These are phyloP conservation scores for Lophotis ruficrista DNA, from an alignment of 2,113 vertebrate genomes.

Conservation along the genomic window DNA sequence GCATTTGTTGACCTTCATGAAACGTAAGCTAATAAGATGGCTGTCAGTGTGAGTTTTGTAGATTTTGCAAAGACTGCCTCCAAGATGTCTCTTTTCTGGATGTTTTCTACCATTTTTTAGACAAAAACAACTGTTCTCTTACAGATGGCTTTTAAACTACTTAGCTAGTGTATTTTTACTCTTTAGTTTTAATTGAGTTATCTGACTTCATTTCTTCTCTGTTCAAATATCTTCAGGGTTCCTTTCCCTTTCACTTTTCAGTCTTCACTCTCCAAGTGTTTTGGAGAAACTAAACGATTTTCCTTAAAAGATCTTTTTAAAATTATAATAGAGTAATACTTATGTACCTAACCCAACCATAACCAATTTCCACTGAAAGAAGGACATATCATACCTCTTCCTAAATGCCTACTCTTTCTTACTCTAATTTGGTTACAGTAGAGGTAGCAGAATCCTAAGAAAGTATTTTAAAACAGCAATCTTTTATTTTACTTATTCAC, in stretches of 20 bases:
- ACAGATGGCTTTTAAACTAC: neutral
- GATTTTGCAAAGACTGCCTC: neutral
- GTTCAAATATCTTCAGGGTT: neutral
- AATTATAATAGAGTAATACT: neutral
- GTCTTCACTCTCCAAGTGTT: neutral
- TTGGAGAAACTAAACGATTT: neutral
- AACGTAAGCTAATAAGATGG: neutral
- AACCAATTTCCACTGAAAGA: neutral
- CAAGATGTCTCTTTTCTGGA: neutral
- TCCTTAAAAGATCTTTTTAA: accelerated
- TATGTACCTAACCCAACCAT: neutral
- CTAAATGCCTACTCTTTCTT: neutral
- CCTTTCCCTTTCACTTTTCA: neutral
- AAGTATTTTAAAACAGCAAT: neutral
- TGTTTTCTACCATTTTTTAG: neutral
- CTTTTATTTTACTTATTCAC: neutral
- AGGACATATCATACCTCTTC: neutral
- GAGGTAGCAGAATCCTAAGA: neutral
- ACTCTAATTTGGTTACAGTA: neutral
- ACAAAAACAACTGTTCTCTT: neutral
- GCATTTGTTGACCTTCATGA: neutral
- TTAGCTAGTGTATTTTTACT: neutral
- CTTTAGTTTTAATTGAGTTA: neutral
- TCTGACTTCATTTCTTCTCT: neutral
- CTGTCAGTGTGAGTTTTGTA: neutral